phyloP scores from a whole-genome alignment of 2,888 invertebrate genomes.

The Drosophila infuscata region DNA sequence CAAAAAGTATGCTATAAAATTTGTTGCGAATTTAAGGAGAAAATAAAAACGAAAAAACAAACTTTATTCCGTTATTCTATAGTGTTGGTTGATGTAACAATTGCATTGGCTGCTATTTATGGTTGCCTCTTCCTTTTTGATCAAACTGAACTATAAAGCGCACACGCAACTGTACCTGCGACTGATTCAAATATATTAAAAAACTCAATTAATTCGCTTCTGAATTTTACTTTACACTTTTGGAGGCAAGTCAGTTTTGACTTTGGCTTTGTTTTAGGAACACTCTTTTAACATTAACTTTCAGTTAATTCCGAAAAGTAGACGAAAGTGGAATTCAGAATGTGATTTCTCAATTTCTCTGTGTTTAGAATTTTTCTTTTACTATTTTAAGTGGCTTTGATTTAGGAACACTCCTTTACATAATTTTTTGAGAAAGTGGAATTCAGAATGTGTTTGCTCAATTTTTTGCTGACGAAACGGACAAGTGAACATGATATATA shows the following conservation, averaged over 20 bases:
- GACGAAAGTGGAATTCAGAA: neutral
- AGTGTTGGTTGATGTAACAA: slow-evolving; percentile 66
- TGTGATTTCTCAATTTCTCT: neutral
- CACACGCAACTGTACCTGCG: slow-evolving; percentile 25
- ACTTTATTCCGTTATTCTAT: slow-evolving; percentile 16
- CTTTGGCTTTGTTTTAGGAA: neutral
- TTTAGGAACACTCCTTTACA: neutral
- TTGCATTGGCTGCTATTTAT: slow-evolving; percentile 55
- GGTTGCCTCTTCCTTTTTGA: slow-evolving; percentile 3
- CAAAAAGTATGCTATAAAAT: slow-evolving; percentile 20
- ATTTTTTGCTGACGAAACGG: slow-evolving; percentile 14
- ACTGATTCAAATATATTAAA: neutral
- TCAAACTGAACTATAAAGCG: slow-evolving; percentile 19
- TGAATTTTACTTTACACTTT: neutral
- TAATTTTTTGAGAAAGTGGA: neutral
- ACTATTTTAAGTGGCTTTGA: neutral
- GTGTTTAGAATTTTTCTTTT: slow-evolving; percentile 6
- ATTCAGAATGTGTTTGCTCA: neutral
- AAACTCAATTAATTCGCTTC: neutral
- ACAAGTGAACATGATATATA: slow-evolving; percentile 8
- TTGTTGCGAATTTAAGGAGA: neutral
- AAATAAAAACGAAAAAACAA: neutral
- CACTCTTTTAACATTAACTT: neutral
- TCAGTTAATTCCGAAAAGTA: neutral
- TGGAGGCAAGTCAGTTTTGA: neutral